Percentiles rank a stretch among this genome's conserved stretches.
phyloP scores from a whole-genome alignment of 2,888 invertebrate species.

The Octodonta nipae region DNA sequence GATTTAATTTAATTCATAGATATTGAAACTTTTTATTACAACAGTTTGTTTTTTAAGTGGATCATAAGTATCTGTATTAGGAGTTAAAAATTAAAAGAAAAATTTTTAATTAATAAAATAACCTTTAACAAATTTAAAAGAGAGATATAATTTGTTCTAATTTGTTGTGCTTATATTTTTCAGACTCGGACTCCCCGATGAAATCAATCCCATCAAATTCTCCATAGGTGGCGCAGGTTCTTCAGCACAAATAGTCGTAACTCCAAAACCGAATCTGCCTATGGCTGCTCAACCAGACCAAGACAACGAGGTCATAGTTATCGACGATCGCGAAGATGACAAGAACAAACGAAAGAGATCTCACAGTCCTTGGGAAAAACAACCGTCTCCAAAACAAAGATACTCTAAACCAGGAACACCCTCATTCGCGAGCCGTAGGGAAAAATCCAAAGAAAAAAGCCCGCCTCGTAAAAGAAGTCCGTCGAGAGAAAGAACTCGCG shows the following conservation, averaged over 20 bases:
- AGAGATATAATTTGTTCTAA: too few relatives aligned
- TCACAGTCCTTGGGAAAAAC: slow-evolving; percentile 34
- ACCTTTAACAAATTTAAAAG: too few relatives aligned
- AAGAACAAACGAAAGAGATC: slow-evolving; percentile 20
- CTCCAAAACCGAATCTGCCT: slow-evolving; percentile 21
- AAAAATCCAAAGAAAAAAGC: slow-evolving; percentile 3
- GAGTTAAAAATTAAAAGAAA: too few relatives aligned
- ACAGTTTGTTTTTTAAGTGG: too few relatives aligned
- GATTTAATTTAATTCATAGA: too few relatives aligned
- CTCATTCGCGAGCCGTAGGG: background rate
- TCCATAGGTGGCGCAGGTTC: slow-evolving; percentile 21
- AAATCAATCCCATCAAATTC: slow-evolving; percentile 32
- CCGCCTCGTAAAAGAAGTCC: background rate
- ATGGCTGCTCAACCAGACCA: slow-evolving; percentile 29
- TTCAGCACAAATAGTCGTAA: slow-evolving; percentile 4
- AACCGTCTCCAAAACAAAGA: slow-evolving; percentile 11
- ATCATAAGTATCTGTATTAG: too few relatives aligned
- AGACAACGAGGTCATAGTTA: slow-evolving; percentile 28
- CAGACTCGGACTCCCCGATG: slow-evolving; percentile 26
- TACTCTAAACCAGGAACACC: slow-evolving; percentile 2
- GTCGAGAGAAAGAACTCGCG: slow-evolving; percentile 6
- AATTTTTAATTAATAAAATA: too few relatives aligned
- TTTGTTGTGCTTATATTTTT: slow-evolving; percentile 11
- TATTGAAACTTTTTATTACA: too few relatives aligned
- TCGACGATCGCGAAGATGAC: slow-evolving; percentile 30